These are phyloP conservation scores for Gerris buenoi DNA, from an alignment of 1,140 invertebrate genomes.

Conservation along the genomic window DNA sequence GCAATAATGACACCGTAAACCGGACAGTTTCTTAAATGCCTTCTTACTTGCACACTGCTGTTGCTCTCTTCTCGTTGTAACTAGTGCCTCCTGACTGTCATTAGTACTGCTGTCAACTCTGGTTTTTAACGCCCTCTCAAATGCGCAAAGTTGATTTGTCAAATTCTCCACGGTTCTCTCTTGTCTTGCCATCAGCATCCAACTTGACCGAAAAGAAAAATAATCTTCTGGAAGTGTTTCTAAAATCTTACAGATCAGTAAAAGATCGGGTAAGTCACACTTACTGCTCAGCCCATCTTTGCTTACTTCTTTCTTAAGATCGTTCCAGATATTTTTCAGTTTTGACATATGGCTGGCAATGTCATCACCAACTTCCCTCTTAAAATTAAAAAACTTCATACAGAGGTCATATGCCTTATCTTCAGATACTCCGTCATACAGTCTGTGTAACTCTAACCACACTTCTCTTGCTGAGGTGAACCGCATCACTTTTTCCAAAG, in stretches of 20 bases:
- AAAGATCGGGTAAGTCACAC: background rate
- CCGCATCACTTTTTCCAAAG: background rate
- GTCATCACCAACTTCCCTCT: background rate
- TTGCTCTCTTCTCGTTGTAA: background rate
- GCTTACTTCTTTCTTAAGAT: background rate
- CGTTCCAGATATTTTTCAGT: constrained; percentile 2
- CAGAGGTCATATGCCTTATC: background rate
- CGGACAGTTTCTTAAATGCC: background rate
- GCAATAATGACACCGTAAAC: background rate
- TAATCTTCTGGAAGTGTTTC: background rate
- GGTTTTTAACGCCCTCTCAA: background rate
- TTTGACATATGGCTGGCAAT: constrained; percentile 1
- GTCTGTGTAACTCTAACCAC: background rate
- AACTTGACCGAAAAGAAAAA: background rate
- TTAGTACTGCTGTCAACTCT: background rate
- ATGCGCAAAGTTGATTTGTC: background rate
- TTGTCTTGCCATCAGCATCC: background rate
- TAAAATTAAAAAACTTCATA: constrained; percentile 2
- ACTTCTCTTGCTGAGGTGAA: background rate
- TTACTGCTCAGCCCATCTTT: background rate
- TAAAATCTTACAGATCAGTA: background rate
- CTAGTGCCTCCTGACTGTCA: background rate
- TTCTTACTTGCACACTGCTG: background rate
- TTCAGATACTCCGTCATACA: background rate
- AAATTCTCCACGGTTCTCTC: background rate